Conservation (phyloP, 2,888 invertebrate species). For the Sinodicranocentrus sp. region DNA sequence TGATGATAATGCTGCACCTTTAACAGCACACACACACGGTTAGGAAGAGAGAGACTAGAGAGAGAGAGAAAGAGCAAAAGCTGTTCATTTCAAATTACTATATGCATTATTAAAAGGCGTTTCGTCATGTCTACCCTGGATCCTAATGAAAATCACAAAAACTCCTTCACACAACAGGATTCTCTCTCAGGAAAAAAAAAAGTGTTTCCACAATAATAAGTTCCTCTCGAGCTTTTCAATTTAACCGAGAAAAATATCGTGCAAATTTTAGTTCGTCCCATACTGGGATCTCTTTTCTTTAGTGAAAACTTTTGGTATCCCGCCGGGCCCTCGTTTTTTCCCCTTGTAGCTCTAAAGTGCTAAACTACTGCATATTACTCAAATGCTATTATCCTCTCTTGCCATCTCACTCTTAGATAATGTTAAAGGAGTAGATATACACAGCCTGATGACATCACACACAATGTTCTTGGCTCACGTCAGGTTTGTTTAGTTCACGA, state of each 20-base stretch:
- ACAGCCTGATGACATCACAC: slow-evolving; percentile 51
- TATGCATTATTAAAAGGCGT: slow-evolving; percentile 68
- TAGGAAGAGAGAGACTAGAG: too few relatives aligned
- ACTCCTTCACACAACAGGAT: slow-evolving; percentile 58
- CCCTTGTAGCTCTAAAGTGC: slow-evolving; percentile 31
- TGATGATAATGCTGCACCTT: slow-evolving; percentile 67
- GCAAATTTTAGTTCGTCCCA: slow-evolving; percentile 65
- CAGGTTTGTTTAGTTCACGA: slow-evolving; percentile 49
- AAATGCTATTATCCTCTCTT: background rate
- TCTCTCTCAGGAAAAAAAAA: slow-evolving; percentile 55
- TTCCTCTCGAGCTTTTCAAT: slow-evolving; percentile 60
- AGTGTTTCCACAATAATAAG: slow-evolving; percentile 57
- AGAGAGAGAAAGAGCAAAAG: too few relatives aligned
- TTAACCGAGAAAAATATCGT: slow-evolving; percentile 68
- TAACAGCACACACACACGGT: slow-evolving; percentile 42
- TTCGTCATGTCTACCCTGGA: slow-evolving; percentile 53
- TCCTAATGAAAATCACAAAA: slow-evolving; percentile 59
- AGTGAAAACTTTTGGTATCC: slow-evolving; percentile 68
- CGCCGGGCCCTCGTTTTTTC: slow-evolving; percentile 57
- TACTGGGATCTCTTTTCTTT: slow-evolving; percentile 55
- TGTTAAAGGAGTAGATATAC: background rate
- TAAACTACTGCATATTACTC: background rate
- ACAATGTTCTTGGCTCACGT: slow-evolving; percentile 40
- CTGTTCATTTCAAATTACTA: slow-evolving; percentile 62
- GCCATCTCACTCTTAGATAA: too few relatives aligned